Percentiles rank a stretch among this genome's conserved stretches.
These are phyloP conservation scores for Spinus olivaceus DNA, from an alignment of 2,797 vertebrate genomes.

Conservation along the genomic window DNA sequence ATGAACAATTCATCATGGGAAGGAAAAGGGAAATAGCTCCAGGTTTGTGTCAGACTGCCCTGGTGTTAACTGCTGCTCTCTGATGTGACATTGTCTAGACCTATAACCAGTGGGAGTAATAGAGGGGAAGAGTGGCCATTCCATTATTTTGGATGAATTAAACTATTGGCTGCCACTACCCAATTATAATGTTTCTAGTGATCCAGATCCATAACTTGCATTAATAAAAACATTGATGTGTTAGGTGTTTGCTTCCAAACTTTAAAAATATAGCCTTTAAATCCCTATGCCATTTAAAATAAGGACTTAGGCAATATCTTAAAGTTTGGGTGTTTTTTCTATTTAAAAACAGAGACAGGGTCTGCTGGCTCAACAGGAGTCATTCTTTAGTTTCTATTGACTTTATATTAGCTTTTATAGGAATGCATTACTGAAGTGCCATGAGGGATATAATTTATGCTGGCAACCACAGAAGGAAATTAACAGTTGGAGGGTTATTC, in stretches of 20 bases:
- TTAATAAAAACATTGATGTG: neutral
- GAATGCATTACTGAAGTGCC: neutral
- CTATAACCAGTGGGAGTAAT: neutral
- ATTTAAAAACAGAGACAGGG: neutral
- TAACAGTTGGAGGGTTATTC: neutral
- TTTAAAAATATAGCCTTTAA: neutral
- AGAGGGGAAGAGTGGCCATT: neutral
- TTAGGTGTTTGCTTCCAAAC: neutral
- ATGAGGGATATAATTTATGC: neutral
- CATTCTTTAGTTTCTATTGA: neutral
- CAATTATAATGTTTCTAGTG: neutral
- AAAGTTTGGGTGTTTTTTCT: neutral
- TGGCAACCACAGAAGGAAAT: neutral
- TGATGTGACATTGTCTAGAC: neutral
- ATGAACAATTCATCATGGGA: conserved; percentile 52
- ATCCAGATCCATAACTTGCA: neutral
- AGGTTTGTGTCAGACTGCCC: conserved; percentile 18
- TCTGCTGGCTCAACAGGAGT: neutral
- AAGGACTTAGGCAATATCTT: neutral
- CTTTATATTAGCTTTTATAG: neutral
- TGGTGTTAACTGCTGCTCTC: conserved; percentile 15
- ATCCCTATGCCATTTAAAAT: neutral
- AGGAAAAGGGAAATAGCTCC: conserved; percentile 11
- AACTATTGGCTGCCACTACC: neutral
- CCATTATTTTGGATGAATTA: conserved; percentile 9